Evolutionary conservation across 2,113 vertebrate genomes (phyloP).

Genomic region (Orcinus orca): DNA sequence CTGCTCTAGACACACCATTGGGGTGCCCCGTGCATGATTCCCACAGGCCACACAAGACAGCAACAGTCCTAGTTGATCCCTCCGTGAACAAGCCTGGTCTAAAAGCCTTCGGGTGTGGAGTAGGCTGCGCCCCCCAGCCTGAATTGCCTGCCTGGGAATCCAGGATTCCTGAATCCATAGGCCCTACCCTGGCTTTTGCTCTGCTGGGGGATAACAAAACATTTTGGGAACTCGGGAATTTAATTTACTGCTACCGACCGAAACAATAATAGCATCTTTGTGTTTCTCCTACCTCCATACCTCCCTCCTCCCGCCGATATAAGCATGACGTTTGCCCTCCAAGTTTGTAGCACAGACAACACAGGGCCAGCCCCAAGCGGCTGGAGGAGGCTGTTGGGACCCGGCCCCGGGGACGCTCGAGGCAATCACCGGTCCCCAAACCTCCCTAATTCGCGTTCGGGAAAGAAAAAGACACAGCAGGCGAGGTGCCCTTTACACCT

Average conservation of each 20-base stretch:
- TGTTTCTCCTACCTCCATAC: neutral
- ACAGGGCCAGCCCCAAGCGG: neutral
- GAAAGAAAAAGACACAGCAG: neutral
- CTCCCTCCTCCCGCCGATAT: neutral
- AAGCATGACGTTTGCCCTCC: neutral
- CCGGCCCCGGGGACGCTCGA: neutral
- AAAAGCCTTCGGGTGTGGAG: neutral
- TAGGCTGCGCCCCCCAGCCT: neutral
- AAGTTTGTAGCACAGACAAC: neutral
- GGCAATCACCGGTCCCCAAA: neutral
- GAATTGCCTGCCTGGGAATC: neutral
- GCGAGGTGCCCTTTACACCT: neutral
- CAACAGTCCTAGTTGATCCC: neutral
- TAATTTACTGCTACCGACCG: constrained; percentile 42
- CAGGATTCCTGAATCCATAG: neutral
- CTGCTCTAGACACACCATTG: neutral
- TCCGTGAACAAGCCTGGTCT: neutral
- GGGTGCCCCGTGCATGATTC: neutral
- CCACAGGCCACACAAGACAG: neutral
- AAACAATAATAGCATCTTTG: constrained; percentile 69
- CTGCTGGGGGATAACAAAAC: constrained; percentile 44
- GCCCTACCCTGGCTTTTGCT: neutral
- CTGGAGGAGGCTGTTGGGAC: neutral
- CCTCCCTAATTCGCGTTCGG: neutral
- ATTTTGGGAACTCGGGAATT: constrained; percentile 50